Percentiles rank a stretch among this genome's conserved stretches.
These are phyloP conservation scores for Venustaconcha ellipsiformis DNA, from an alignment of 1,140 invertebrate species.

Conservation along the genomic window DNA sequence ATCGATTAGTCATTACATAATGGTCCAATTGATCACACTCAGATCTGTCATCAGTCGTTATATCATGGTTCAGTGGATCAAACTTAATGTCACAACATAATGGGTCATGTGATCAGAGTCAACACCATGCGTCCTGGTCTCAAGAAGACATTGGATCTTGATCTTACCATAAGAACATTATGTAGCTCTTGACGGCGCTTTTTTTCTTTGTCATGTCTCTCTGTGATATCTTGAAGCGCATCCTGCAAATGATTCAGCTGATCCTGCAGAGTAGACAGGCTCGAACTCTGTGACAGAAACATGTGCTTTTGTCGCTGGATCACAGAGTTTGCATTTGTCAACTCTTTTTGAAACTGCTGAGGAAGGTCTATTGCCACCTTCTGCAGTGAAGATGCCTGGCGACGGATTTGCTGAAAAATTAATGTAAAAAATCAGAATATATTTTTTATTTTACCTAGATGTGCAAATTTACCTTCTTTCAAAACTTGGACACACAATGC, in stretches of 20 bases:
- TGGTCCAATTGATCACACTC: too few species aligned
- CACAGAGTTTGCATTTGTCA: constrained; percentile 46
- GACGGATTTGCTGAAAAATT: constrained; percentile 44
- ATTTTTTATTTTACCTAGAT: constrained; percentile 4
- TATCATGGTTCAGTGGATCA: too few species aligned
- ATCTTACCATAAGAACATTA: constrained; percentile 59
- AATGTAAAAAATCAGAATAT: neutral
- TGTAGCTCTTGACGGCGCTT: constrained; percentile 62
- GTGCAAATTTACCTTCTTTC: neutral
- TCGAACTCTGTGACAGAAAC: constrained; percentile 52
- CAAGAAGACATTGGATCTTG: neutral
- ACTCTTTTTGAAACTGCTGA: constrained; percentile 41
- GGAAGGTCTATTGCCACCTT: constrained; percentile 49
- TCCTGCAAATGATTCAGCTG: constrained; percentile 45
- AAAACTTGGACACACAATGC: neutral
- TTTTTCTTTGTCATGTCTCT: constrained; percentile 59
- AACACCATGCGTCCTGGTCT: too few species aligned
- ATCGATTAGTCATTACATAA: too few species aligned
- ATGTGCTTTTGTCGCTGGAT: constrained; percentile 47
- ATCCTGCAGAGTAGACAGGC: constrained; percentile 51
- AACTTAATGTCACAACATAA: too few species aligned
- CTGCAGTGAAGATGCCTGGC: constrained; percentile 45
- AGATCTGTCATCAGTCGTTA: too few species aligned
- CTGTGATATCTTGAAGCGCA: constrained; percentile 52
- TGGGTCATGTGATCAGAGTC: too few species aligned